phyloP scores from a whole-genome alignment of 2,888 invertebrate species.

The Galerucella pusilla region DNA sequence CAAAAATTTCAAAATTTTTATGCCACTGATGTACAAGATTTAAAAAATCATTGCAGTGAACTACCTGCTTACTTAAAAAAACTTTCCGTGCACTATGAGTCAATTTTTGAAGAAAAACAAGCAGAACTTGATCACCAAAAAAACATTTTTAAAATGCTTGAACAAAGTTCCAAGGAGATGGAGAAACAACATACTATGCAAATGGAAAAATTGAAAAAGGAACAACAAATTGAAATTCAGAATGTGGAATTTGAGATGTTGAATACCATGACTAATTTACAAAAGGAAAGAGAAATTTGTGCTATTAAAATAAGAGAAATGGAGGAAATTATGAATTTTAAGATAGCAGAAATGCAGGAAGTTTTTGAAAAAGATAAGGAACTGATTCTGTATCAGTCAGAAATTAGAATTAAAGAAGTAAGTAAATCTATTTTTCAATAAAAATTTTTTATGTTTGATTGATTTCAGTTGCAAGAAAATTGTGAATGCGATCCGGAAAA shows the following conservation, averaged over 20 bases:
- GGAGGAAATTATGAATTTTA: conserved; percentile 44
- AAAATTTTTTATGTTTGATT: background rate
- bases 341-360: conserved; percentile 53
- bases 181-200: conserved; percentile 48
- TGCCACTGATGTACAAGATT: conserved; percentile 19
- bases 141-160: conserved; percentile 46
- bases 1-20: conserved; percentile 40
- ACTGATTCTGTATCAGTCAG: conserved; percentile 47
- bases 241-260: conserved; percentile 59
- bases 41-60: conserved; percentile 25
- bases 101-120: conserved; percentile 38
- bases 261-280: conserved; percentile 56
- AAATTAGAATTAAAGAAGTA: conserved; percentile 60
- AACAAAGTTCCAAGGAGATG: conserved; percentile 47
- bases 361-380: conserved; percentile 59
- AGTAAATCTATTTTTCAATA: conserved; percentile 10
- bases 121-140: conserved; percentile 39
- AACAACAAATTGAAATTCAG: conserved; percentile 56
- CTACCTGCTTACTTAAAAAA: conserved; percentile 23
- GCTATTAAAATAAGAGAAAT: conserved; percentile 51
- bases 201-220: conserved; percentile 52
- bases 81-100: conserved; percentile 32
- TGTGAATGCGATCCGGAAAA: background rate
- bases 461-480: conserved; percentile 55
- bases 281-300: conserved; percentile 53